A percentile compares a stretch with the other conserved stretches of the same genome.
Evolutionary conservation across 2,797 vertebrate species (phyloP).

Genomic region (Syngnathus acus): DNA sequence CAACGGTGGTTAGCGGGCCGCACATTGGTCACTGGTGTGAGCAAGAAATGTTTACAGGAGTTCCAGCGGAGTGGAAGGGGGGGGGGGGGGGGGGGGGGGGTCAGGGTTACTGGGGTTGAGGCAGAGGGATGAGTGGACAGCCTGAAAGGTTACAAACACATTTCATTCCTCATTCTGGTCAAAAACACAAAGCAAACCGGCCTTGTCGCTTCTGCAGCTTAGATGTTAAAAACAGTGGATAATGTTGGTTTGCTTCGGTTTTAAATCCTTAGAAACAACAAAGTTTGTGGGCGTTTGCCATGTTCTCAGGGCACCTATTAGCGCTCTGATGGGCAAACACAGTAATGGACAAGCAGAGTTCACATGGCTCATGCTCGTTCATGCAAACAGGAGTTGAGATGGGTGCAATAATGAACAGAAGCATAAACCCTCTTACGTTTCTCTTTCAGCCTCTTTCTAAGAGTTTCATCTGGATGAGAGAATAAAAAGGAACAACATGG

Average conservation of each 20-base stretch:
- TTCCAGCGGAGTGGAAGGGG: not conserved
- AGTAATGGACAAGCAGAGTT: conserved; percentile 74
- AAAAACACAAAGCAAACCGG: conserved; percentile 46
- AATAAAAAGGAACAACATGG: conserved; percentile 67
- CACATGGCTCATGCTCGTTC: conserved; percentile 69
- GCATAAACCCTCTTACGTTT: conserved; percentile 88
- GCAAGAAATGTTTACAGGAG: conserved; percentile 20
- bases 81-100: conserved; percentile 13
- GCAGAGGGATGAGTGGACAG: conserved; percentile 52
- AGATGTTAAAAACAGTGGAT: conserved; percentile 19
- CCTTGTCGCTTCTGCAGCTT: conserved; percentile 26
- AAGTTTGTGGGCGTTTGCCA: conserved; percentile 14
- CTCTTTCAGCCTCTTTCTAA: conserved; percentile 98
- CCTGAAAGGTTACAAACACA: conserved; percentile 48
- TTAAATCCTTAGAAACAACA: conserved; percentile 11
- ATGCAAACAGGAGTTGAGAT: conserved; percentile 64
- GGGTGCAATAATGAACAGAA: conserved; percentile 51
- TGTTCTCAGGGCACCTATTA: conserved; percentile 25
- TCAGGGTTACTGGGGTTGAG: conserved; percentile 35
- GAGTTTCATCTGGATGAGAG: conserved; percentile 86
- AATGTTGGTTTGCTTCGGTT: conserved; percentile 8
- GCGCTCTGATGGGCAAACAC: conserved; percentile 47
- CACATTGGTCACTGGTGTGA: conserved; percentile 38
- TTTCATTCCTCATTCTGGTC: conserved; percentile 53
- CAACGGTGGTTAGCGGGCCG: conserved; percentile 39